A percentile compares a stretch with the other conserved stretches of the same genome.
Conservation (phyloP, 2,797 vertebrate species). For the Hybognathus amarus region DNA sequence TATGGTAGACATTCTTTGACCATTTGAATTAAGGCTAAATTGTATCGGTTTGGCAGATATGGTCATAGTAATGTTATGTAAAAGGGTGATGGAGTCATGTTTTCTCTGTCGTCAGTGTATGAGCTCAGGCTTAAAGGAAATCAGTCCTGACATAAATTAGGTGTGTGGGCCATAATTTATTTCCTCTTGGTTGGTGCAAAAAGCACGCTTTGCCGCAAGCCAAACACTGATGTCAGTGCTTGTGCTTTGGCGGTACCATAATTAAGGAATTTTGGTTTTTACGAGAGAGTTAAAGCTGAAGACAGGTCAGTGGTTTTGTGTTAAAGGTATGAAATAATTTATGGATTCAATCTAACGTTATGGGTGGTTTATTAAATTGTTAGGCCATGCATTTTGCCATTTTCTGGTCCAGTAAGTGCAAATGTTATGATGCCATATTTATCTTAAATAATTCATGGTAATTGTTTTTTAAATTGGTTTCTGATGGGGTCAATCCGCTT, state of each 20-base stretch:
- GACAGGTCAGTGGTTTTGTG: slow-evolving; percentile 15
- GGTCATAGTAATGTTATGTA: not conserved
- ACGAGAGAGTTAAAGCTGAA: slow-evolving; percentile 12
- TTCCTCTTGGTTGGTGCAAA: slow-evolving; percentile 29
- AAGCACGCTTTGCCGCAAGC: not conserved
- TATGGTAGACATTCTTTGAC: not conserved
- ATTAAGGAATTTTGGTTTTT: slow-evolving; percentile 11
- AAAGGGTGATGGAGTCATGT: slow-evolving; percentile 25
- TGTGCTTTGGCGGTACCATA: slow-evolving; percentile 19
- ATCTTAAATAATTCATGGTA: slow-evolving; percentile 59
- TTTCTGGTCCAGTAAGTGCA: slow-evolving; percentile 17
- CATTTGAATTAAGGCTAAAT: not conserved
- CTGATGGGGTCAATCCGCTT: slow-evolving; percentile 50
- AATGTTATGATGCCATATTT: slow-evolving; percentile 24
- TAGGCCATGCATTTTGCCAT: not conserved
- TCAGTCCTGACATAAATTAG: slow-evolving; percentile 42
- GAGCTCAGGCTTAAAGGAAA: slow-evolving; percentile 20
- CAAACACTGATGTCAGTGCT: slow-evolving; percentile 25
- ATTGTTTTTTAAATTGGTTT: slow-evolving; percentile 36
- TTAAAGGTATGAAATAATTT: slow-evolving; percentile 35
- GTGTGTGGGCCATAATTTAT: slow-evolving; percentile 15
- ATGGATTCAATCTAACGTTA: slow-evolving; percentile 11
- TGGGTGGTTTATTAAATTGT: slow-evolving; percentile 20
- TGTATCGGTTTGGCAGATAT: not conserved
- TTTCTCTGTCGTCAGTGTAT: slow-evolving; percentile 12